A percentile compares a stretch with the other conserved stretches of the same genome.
phyloP scores from a whole-genome alignment of 2,888 invertebrate species.

The Idaea straminata region DNA sequence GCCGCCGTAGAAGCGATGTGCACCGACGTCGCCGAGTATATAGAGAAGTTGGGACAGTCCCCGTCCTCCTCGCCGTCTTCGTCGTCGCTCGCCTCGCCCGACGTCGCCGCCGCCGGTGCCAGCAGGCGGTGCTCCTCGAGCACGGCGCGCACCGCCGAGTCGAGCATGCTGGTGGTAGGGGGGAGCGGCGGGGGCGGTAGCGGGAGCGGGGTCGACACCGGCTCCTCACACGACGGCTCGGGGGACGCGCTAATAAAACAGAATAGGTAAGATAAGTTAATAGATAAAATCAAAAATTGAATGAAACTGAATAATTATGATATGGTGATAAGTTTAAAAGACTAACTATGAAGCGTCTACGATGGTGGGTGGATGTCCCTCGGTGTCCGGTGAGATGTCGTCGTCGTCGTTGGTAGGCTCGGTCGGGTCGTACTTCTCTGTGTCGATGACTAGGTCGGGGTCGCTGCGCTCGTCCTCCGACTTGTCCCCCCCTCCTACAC shows the following conservation, averaged over 20 bases:
- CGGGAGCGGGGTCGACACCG: constrained; percentile 13
- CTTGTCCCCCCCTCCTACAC: constrained; percentile 46
- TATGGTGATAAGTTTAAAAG: too few species aligned
- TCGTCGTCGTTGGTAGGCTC: constrained; percentile 73
- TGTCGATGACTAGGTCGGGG: constrained; percentile 80
- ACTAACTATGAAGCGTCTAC: too few species aligned
- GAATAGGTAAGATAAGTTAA: too few species aligned
- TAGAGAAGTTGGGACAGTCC: constrained; percentile 91
- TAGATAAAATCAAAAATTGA: too few species aligned
- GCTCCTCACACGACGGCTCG: constrained; percentile 10
- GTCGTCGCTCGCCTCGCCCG: constrained; percentile 37
- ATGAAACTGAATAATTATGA: too few species aligned
- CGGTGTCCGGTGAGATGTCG: constrained; percentile 52
- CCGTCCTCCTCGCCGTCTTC: constrained; percentile 80
- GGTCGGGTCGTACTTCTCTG: constrained; percentile 80
- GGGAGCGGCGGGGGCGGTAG: constrained; percentile 31
- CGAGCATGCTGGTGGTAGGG: constrained; percentile 51
- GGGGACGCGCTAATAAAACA: constrained; percentile 6
- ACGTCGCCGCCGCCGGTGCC: constrained; percentile 6
- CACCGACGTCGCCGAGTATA: constrained; percentile 90
- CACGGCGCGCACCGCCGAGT: constrained; percentile 61
- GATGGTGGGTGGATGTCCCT: constrained; percentile 5
- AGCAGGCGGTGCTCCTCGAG: constrained; percentile 60
- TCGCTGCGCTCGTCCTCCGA: constrained; percentile 79
- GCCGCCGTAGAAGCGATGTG: constrained; percentile 82